Conservation (phyloP, 2,888 invertebrate genomes). For the Aphidoletes aphidimyza region DNA sequence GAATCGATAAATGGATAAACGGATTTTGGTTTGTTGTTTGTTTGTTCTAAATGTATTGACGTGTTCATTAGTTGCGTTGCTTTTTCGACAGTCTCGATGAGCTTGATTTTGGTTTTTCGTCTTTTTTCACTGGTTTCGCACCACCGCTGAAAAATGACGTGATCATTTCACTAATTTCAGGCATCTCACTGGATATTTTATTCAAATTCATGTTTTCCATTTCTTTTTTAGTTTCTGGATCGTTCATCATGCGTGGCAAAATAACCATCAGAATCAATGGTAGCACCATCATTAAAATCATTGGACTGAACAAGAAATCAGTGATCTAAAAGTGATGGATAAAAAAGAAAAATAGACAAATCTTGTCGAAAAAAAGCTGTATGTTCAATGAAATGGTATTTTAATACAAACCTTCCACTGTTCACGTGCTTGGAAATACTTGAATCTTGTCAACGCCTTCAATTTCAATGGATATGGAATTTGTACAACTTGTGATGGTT, state of each 20-base stretch:
- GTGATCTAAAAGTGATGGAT: conserved; percentile 70
- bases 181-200: conserved; percentile 85
- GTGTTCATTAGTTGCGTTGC: conserved; percentile 57
- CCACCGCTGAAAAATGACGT: conserved; percentile 86
- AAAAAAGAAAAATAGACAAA: conserved; percentile 1
- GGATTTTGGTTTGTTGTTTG: too few species aligned
- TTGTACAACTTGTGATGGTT: conserved; percentile 89
- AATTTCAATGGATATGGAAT: conserved; percentile 93
- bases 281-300: conserved; percentile 98
- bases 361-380: background rate
- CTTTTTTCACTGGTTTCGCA: conserved; percentile 59
- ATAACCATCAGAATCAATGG: conserved; percentile 91
- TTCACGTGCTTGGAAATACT: conserved; percentile 93
- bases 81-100: conserved; percentile 65
- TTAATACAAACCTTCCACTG: conserved; percentile 81
- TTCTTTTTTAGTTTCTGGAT: conserved; percentile 96
- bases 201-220: conserved; percentile 85
- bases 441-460: conserved; percentile 81
- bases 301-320: conserved; percentile 95
- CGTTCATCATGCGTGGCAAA: conserved; percentile 96
- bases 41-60: background rate
- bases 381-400: background rate
- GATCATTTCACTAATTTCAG: conserved; percentile 95
- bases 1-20: too few species aligned
- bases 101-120: conserved; percentile 62